Percentiles rank a stretch among this genome's conserved stretches.
Evolutionary conservation across 2,888 invertebrate species (phyloP).

Genomic region (Stomorhina lunata): DNA sequence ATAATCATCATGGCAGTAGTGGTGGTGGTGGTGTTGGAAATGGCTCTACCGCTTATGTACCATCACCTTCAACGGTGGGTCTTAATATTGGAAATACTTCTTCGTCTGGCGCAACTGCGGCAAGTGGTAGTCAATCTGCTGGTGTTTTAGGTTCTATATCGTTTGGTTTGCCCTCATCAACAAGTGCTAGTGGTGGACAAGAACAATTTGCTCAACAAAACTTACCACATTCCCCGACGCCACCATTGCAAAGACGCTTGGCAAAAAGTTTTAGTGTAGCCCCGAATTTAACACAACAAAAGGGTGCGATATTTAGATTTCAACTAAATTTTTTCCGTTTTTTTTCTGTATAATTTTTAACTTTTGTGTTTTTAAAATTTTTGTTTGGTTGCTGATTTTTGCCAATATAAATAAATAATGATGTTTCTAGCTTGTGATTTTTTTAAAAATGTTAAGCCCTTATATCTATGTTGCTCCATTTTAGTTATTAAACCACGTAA

Average conservation of each 20-base stretch:
- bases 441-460: slow-evolving; percentile 19
- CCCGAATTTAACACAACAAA: slow-evolving; percentile 82
- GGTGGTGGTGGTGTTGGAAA: slow-evolving; percentile 62
- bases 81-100: slow-evolving; percentile 65
- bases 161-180: slow-evolving; percentile 72
- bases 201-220: slow-evolving; percentile 65
- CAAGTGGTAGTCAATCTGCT: slow-evolving; percentile 80
- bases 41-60: slow-evolving; percentile 34
- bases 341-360: slow-evolving; percentile 9
- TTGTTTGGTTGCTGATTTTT: slow-evolving; percentile 29
- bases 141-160: slow-evolving; percentile 75
- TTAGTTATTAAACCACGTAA: not conserved
- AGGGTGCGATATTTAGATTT: slow-evolving; percentile 76
- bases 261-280: slow-evolving; percentile 96
- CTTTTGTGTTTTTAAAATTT: not conserved
- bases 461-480: slow-evolving; percentile 6
- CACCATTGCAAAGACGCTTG: slow-evolving; percentile 92
- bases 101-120: slow-evolving; percentile 80
- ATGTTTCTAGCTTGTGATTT: slow-evolving; percentile 18
- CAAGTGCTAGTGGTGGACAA: slow-evolving; percentile 57
- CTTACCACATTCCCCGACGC: slow-evolving; percentile 87
- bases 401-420: not conserved
- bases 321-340: slow-evolving; percentile 39
- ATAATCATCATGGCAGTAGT: slow-evolving; percentile 71
- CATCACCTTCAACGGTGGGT: slow-evolving; percentile 52